Evolutionary conservation across 2,113 vertebrate genomes (phyloP).

Genomic region (Nyctibius bracteatus): DNA sequence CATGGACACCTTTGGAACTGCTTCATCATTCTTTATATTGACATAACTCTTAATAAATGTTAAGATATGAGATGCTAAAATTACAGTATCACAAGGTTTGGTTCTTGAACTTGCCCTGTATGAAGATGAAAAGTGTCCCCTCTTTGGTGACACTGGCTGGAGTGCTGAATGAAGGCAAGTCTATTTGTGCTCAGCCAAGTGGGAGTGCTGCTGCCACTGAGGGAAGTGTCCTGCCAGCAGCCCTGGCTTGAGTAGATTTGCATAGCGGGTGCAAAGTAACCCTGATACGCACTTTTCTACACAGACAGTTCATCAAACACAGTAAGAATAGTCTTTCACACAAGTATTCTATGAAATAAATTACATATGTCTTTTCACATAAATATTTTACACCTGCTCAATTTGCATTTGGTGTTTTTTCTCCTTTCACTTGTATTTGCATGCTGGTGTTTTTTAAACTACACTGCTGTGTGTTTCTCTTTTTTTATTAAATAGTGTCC

Average conservation of each 20-base stretch:
- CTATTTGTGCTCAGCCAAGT: not conserved
- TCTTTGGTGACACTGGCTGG: not conserved
- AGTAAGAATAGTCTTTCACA: not conserved
- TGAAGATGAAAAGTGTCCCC: not conserved
- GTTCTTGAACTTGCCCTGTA: not conserved
- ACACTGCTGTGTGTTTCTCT: not conserved
- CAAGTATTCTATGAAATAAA: not conserved
- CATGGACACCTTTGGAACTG: not conserved
- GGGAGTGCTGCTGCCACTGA: not conserved
- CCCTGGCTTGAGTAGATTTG: not conserved
- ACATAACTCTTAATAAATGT: not conserved
- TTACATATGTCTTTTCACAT: not conserved
- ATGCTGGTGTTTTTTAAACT: not conserved
- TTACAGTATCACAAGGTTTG: not conserved
- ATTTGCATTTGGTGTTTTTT: not conserved
- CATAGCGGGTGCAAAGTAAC: not conserved
- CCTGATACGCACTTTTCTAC: not conserved
- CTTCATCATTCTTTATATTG: not conserved
- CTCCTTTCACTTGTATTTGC: not conserved
- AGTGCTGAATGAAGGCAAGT: not conserved
- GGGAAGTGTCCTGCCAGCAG: not conserved
- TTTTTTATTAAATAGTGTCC: not conserved
- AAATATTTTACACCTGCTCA: not conserved
- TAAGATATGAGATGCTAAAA: not conserved
- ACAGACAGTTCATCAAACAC: not conserved